phyloP scores from a whole-genome alignment of 2,888 invertebrate species.

The Thyatira batis region DNA sequence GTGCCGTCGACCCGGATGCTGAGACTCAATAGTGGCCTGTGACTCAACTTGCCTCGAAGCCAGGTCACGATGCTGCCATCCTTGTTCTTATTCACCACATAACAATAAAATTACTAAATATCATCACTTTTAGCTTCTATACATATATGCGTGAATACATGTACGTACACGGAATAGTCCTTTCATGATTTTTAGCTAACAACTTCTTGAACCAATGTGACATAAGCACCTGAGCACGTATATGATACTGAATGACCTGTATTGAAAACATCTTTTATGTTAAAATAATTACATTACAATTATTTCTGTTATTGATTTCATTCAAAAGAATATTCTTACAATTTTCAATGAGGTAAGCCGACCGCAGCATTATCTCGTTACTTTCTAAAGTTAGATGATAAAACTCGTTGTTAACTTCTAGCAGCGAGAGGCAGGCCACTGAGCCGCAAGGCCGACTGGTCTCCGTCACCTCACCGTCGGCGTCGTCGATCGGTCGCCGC shows the following conservation, averaged over 20 bases:
- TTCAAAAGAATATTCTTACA: neutral
- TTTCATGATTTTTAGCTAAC: no score
- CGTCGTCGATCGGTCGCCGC: constrained; percentile 17
- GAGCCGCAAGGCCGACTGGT: constrained; percentile 75
- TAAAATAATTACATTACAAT: no score
- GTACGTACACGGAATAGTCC: no score
- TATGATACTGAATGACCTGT: no score
- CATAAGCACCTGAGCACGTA: no score
- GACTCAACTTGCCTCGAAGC: constrained; percentile 43
- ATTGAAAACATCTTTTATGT: no score
- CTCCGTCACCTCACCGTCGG: constrained; percentile 16
- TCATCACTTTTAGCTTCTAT: neutral
- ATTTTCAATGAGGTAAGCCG: constrained; percentile 43
- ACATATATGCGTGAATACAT: neutral
- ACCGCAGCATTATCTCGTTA: constrained; percentile 58
- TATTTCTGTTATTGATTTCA: neutral
- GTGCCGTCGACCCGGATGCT: constrained; percentile 64
- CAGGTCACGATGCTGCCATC: constrained; percentile 52
- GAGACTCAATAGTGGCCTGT: constrained; percentile 30
- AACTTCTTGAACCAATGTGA: no score
- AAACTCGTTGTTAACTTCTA: constrained; percentile 79
- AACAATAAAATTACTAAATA: neutral
- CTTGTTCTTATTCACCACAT: constrained; percentile 17
- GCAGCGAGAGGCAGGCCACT: constrained; percentile 71
- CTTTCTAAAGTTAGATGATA: constrained; percentile 80